phyloP scores from a whole-genome alignment of 35 echinoderm and acorn worm genomes.

The Ptychodera flava region DNA sequence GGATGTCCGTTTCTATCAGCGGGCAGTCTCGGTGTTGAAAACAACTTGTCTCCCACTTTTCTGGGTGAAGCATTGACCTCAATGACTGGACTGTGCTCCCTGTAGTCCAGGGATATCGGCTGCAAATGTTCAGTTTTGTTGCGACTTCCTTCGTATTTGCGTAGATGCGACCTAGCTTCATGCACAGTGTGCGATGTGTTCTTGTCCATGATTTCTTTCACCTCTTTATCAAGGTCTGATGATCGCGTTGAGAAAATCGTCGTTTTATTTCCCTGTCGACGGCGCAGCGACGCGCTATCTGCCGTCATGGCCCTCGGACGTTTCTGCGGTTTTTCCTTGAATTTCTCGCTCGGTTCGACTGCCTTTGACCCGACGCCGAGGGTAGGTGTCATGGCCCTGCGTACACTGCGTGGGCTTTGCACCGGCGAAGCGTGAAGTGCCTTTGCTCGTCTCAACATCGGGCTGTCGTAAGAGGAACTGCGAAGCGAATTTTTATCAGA shows the following conservation, averaged over 20 bases:
- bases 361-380: not conserved
- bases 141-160: not conserved
- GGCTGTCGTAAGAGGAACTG: not conserved
- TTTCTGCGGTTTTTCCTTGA: not conserved
- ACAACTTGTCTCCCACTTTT: too few relatives aligned
- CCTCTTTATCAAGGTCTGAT: not conserved
- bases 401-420: not conserved
- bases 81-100: not conserved
- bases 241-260: not conserved
- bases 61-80: too few relatives aligned
- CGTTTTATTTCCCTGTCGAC: not conserved
- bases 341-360: not conserved
- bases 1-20: too few relatives aligned
- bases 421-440: not conserved
- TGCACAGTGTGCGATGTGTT: not conserved
- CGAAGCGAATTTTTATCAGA: not conserved
- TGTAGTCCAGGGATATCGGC: not conserved
- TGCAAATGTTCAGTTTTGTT: not conserved
- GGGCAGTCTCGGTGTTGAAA: too few relatives aligned
- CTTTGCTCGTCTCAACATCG: not conserved
- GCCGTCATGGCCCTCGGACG: not conserved
- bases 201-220: not conserved
- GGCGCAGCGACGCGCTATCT: not conserved
- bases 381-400: not conserved
- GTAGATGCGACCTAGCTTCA: not conserved